Conservation (phyloP, 1,140 invertebrate genomes). For the Sitobion miscanthi region DNA sequence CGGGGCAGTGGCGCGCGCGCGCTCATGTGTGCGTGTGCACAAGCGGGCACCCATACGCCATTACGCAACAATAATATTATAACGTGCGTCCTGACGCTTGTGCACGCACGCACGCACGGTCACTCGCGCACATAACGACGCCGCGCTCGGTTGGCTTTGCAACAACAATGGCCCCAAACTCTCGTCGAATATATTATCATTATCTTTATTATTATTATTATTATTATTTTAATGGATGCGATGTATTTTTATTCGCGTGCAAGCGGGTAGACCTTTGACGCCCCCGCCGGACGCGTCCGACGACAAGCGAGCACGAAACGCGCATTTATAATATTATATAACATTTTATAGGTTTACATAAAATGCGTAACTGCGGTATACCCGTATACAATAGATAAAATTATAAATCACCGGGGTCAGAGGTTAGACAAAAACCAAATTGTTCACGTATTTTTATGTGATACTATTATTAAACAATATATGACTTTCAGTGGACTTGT, state of each 20-base stretch:
- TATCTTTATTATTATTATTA: neutral
- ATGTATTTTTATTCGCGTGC: conserved; percentile 1
- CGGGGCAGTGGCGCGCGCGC: neutral
- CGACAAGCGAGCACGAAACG: neutral
- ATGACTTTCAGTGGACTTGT: neutral
- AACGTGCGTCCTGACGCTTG: neutral
- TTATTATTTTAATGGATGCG: neutral
- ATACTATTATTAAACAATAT: neutral
- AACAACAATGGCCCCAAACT: conserved; percentile 11
- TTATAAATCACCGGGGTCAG: too few relatives aligned
- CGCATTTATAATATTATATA: neutral
- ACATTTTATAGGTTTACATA: too few relatives aligned
- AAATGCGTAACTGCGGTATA: neutral
- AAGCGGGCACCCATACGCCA: neutral
- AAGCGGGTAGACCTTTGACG: neutral
- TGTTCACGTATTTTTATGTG: neutral
- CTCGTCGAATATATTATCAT: neutral
- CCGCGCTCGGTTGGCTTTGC: neutral
- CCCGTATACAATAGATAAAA: neutral
- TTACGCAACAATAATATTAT: conserved; percentile 5
- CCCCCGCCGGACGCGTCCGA: neutral
- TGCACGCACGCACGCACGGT: neutral
- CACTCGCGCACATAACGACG: neutral
- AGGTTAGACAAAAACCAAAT: neutral
- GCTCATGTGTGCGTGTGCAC: neutral